Percentiles rank a stretch among this genome's conserved stretches.
Evolutionary conservation across 2,888 invertebrate genomes (phyloP).

Genomic region (Miltochrista miniata): DNA sequence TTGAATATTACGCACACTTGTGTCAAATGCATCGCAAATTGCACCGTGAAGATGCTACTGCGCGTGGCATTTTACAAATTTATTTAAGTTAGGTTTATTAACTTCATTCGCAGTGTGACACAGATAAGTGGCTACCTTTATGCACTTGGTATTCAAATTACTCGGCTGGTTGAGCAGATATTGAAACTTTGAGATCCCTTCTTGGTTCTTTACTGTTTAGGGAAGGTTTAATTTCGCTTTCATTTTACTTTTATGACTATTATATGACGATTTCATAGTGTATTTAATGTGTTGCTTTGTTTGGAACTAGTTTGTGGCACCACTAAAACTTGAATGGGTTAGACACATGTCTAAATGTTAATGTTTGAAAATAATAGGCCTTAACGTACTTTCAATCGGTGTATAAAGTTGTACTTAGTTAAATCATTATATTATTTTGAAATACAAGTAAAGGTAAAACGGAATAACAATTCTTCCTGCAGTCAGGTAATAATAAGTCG

Average conservation of each 20-base stretch:
- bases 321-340: not conserved
- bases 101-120: conserved; percentile 34
- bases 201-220: conserved; percentile 12
- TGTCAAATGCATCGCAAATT: conserved; percentile 60
- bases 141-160: conserved; percentile 9
- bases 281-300: conserved; percentile 10
- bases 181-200: conserved; percentile 13
- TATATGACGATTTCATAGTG: conserved; percentile 1
- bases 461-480: too few relatives aligned
- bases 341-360: not conserved
- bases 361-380: too few relatives aligned
- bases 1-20: conserved; percentile 63
- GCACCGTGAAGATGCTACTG: conserved; percentile 44
- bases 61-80: conserved; percentile 50
- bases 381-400: too few relatives aligned
- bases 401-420: too few relatives aligned
- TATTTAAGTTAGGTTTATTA: conserved; percentile 42
- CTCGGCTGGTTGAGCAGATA: not conserved
- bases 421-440: too few relatives aligned
- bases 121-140: conserved; percentile 20
- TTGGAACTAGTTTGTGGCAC: conserved; percentile 5
- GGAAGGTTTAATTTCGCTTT: conserved; percentile 12
- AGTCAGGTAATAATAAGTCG: too few relatives aligned
- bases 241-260: conserved; percentile 22
- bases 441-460: too few relatives aligned